Conservation (phyloP, 2,797 vertebrate species). For the Myotis myotis region DNA sequence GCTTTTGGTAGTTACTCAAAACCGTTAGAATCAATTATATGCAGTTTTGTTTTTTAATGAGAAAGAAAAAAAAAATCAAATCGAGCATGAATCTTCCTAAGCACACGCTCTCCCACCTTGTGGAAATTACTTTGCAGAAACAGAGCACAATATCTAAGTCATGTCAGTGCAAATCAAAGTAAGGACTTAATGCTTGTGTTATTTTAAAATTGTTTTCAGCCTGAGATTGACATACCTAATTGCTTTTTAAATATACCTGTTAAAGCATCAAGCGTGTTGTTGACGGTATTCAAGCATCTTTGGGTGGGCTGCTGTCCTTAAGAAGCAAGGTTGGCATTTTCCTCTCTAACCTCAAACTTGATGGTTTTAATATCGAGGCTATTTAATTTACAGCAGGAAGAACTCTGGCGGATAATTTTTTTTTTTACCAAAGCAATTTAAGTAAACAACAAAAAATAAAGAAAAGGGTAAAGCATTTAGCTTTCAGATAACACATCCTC, state of each 20-base stretch:
- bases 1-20: slow-evolving; percentile 26
- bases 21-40: slow-evolving; percentile 1
- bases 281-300: not conserved
- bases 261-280: slow-evolving; percentile 58
- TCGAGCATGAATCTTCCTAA: not conserved
- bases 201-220: slow-evolving; percentile 65
- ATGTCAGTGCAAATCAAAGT: slow-evolving; percentile 21
- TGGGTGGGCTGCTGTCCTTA: not conserved
- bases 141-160: not conserved
- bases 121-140: slow-evolving; percentile 54
- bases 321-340: slow-evolving; percentile 49
- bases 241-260: slow-evolving; percentile 55
- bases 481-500: slow-evolving; percentile 21
- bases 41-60: slow-evolving; percentile 37
- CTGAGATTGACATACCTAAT: slow-evolving; percentile 47
- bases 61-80: not conserved
- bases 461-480: slow-evolving; percentile 40
- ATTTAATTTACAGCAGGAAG: slow-evolving; percentile 43
- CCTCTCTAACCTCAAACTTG: slow-evolving; percentile 42
- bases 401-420: slow-evolving; percentile 47
- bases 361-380: slow-evolving; percentile 45
- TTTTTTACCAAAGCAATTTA: slow-evolving; percentile 40
- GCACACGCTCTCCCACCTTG: not conserved
- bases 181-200: slow-evolving; percentile 53
- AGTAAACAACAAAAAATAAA: slow-evolving; percentile 49